Evolutionary conservation across 1,140 invertebrate genomes (phyloP), one percentile per base, ranked within the genome.

Genomic region (Neodiprion virginianus): DNA sequence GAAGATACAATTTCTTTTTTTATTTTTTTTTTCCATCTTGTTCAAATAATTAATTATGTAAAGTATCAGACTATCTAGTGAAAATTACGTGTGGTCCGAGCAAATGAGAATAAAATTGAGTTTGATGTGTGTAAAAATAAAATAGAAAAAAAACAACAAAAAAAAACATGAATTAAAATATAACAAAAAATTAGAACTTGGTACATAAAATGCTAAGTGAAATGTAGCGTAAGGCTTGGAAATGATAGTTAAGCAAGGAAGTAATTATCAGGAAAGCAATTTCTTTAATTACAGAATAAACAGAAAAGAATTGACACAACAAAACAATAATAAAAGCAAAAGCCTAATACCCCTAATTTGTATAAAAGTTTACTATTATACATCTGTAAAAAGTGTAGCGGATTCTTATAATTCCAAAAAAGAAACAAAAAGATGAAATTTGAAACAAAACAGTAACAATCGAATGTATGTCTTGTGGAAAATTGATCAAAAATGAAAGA

Each of bases 361-460:
- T 68, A 76, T 74, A 69, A 73, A 50, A 67, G 66, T 76, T 50
- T 75, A 74, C 53, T 73, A 67, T 76, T 79, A 71, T 75, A 40
- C 28, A 40, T 40, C 53, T 40, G 28, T 40, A 40, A 61, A 61
- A 61, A 2, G 53, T 61, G n/a, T 12, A 61, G 28, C 28, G 28
- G 5, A 5, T 40, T 40, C 28, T 40, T 40, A 40, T 40, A 40
- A 40, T 40, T 40, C 28, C 11, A 61, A 61, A 61, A 8, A 61
- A 40, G 28, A 61, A 61, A 61, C 11, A 9, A 14, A 61, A 8
- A 61, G n/a, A 40, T 4, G 5, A 40, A 3, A 40, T 40, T 40
- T 40, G 28, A 40, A 40, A 40, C 28, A 40, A 40, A 40, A 40
- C 28, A 40, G 28, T 40, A 40, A 40, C 28, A 40, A 40, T 40